A percentile compares a stretch with the other conserved stretches of the same genome.
Conservation (phyloP, 2,113 vertebrate species). For the Saguinus imperator region DNA sequence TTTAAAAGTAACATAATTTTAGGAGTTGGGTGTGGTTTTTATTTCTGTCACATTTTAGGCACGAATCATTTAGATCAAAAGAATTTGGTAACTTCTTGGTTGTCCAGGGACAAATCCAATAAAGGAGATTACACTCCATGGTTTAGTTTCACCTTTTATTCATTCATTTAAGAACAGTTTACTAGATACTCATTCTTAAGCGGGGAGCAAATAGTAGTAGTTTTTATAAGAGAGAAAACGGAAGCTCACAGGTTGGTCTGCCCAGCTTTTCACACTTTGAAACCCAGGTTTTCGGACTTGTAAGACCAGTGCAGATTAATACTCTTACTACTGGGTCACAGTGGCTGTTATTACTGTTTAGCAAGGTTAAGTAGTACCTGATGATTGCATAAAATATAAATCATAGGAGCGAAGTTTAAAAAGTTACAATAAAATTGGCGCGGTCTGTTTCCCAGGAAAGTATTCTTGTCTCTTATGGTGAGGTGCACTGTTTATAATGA, state of each 20-base stretch:
- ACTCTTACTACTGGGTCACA: neutral
- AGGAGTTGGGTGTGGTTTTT: conserved; percentile 28
- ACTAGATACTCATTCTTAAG: neutral
- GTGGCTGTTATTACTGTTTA: neutral
- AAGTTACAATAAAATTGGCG: neutral
- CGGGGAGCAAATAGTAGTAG: neutral
- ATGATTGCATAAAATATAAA: neutral
- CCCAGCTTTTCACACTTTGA: neutral
- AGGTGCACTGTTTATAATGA: neutral
- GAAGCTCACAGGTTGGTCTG: neutral
- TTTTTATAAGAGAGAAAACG: neutral
- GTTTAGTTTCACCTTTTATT: neutral
- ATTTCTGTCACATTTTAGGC: neutral
- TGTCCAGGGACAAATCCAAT: neutral
- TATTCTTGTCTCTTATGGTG: neutral
- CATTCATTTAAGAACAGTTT: neutral
- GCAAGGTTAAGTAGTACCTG: neutral
- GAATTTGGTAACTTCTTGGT: neutral
- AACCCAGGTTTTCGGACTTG: conserved; percentile 9
- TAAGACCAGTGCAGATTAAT: neutral
- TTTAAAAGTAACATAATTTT: conserved; percentile 50
- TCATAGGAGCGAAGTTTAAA: neutral
- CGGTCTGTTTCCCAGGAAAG: neutral
- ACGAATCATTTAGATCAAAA: neutral
- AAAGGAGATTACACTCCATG: neutral